Evolutionary conservation across 2,797 vertebrate genomes (phyloP), one percentile per base, ranked within the genome.

Genomic region (Acrocephalus scirpaceus): DNA sequence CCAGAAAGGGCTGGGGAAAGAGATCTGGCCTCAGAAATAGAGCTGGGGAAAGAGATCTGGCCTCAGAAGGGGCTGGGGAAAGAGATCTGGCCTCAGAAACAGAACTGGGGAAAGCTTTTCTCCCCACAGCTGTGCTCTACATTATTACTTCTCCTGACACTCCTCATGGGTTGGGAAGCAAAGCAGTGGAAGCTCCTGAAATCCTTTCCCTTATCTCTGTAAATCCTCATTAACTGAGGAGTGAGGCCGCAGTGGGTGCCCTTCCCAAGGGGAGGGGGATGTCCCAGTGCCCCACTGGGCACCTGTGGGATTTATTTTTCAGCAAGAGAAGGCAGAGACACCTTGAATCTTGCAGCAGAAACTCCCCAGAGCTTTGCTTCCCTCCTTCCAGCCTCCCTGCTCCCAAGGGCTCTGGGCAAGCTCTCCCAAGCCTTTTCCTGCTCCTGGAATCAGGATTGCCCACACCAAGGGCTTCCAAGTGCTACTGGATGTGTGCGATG

Each of bases 341-440:
- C 64, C 83, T 79, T 38, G 74, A 64, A 44, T 34, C 44, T 29
- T 75, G 81, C 58, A 47, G 45, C 45, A 91, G 87, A 57, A 85
- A 36, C 92, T 47, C 34, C 60, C 4, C 47, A 42, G 76, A 16
- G 23, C 60, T 86, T 78, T 4, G 10, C 26, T 88, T 84, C 79
- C 76, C 81, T 81, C 82, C 76, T 83, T 66, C 54, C 84, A 93
- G 78, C 4, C 58, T 91, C 76, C 87, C 95, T 69, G 93, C 70
- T 32, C 58, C 2, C 0, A 1, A 22, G 50, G 51, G 65, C 21
- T 91, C 66, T 58, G 95, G 92, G 92, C 84, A 51, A 78, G 66
- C 85, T 77, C 79, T 51, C 21, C 76, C 93, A 56, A 18, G 89
- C 50, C 81, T 69, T 94, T 94, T 86, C 75, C 93, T 81, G 69